Base-by-base conservation (phyloP, 2,888 invertebrate species). In the Drosophila recens region DNA sequence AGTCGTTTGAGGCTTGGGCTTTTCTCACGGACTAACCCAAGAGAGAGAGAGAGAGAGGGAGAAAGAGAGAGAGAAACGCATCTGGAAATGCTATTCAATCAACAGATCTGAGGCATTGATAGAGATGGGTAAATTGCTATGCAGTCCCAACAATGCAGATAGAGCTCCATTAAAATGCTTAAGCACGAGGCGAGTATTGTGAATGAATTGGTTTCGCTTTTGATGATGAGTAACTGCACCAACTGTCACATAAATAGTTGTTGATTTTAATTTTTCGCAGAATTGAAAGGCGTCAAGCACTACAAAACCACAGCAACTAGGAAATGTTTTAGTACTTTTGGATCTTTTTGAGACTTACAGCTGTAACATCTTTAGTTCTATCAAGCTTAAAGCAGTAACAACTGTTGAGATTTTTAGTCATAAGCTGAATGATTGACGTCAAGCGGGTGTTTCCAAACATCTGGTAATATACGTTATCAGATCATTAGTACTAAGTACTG, bases 1-100 rank as follows among this genome's bases (percentile, higher is more conserved):
- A 83, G 67, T 33, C 57, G 65, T 61, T 70, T 62, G 70, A 46
- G 52, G 61, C 72, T 72, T 75, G 78, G 78, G 73, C 58, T 67
- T 80, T 79, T 73, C 69, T 63, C 63, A 42, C 53, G 49, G 54
- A 48, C 46, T 66, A 58, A 53, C 66, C 67, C 64, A 53, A 23
- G 45, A 59, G 34, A 61, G 40, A 42, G 34, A 61, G 40, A 42
- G 10, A 42, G 15, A 13, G 49, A 42, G 17, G 17, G 17, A 17
- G 10, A 42, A 13, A 13, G 49, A 30, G 4, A 11, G n/a, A 15
- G 34, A 38, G 30, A 9, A 63, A 43, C 46, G 62, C 45, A 58
- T 33, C 27, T 45, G 61, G 6, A 42, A 52, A 62, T 34, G 53
- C 45, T 33, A 65, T 67, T 78, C 75, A 71, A 80, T 69, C 71